phyloP scores from a whole-genome alignment of 2,113 vertebrate genomes.

The Girardinichthys multiradiatus region DNA sequence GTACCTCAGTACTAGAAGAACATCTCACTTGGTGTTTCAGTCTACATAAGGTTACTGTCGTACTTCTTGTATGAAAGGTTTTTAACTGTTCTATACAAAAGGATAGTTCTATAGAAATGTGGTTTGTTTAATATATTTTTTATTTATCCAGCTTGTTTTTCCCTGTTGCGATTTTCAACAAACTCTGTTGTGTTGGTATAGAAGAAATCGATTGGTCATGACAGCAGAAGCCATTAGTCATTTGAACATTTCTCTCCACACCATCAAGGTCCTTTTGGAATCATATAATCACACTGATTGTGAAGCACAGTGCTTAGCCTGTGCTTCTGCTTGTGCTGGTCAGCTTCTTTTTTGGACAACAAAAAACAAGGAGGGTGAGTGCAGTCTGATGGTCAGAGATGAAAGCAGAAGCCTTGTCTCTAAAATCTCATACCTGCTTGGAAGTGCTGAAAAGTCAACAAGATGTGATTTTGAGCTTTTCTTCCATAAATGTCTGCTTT shows the following conservation, averaged over 20 bases:
- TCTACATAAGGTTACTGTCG: no score
- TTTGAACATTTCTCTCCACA: conserved; percentile 38
- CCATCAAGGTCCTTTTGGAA: conserved; percentile 56
- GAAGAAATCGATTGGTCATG: conserved; percentile 23
- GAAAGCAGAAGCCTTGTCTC: conserved; percentile 28
- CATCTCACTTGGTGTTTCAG: no score
- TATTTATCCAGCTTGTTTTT: no score
- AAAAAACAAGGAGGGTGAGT: conserved; percentile 17
- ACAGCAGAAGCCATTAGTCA: conserved; percentile 42
- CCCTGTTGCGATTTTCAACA: background rate
- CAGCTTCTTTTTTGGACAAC: conserved; percentile 13
- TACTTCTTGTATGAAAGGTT: background rate
- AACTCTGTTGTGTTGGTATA: conserved; percentile 15
- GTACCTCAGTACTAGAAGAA: no score
- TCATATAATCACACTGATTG: conserved; percentile 49
- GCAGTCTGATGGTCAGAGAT: conserved; percentile 25
- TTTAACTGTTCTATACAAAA: background rate
- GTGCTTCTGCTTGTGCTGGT: conserved; percentile 29
- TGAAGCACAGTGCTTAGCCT: conserved; percentile 19
- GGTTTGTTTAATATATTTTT: background rate
- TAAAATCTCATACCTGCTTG: conserved; percentile 15
- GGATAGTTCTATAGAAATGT: no score
- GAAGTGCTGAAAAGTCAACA: conserved; percentile 19
- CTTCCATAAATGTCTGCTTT: background rate
- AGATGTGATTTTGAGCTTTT: conserved; percentile 4